Conservation (phyloP, 2,113 vertebrate species). For the Microcebus murinus region DNA sequence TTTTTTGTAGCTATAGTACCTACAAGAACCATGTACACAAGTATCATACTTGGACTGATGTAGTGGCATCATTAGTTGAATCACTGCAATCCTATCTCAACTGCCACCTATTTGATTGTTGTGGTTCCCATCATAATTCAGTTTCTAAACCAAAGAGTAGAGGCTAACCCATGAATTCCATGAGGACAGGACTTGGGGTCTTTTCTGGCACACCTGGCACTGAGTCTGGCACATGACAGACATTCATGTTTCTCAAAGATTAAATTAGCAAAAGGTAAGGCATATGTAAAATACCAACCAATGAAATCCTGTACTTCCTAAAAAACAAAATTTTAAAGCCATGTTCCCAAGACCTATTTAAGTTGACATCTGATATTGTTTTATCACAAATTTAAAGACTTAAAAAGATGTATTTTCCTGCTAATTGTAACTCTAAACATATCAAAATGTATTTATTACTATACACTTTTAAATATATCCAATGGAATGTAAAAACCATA, state of each 20-base stretch:
- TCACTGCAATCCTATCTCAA: neutral
- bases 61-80: neutral
- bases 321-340: neutral
- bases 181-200: neutral
- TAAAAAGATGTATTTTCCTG: neutral
- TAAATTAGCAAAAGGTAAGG: neutral
- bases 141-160: neutral
- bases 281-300: neutral
- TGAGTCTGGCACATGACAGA: neutral
- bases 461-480: neutral
- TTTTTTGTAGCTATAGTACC: neutral
- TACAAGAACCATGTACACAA: neutral
- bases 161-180: neutral
- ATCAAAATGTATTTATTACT: neutral
- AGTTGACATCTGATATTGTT: neutral
- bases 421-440: neutral
- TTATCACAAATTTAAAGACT: neutral
- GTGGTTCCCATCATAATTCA: neutral
- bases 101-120: neutral
- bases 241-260: neutral
- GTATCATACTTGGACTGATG: rapidly evolving
- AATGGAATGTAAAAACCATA: neutral
- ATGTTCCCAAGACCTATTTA: neutral
- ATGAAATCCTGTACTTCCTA: neutral
- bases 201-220: neutral